phyloP scores from a whole-genome alignment of 1,140 invertebrate species.

The Myzus persicae region DNA sequence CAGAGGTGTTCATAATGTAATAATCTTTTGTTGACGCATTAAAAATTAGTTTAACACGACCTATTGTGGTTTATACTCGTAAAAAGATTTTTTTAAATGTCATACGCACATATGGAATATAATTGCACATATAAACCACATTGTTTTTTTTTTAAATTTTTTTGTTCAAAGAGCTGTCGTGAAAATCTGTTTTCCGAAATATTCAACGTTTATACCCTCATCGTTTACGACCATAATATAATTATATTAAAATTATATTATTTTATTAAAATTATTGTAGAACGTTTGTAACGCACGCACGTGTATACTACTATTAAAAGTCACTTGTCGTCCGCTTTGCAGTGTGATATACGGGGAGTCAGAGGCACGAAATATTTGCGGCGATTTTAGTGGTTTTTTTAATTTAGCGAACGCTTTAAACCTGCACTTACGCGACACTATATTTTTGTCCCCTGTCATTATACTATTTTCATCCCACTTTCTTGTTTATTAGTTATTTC shows the following conservation, averaged over 20 bases:
- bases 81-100: neutral
- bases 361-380: neutral
- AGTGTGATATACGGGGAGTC: neutral
- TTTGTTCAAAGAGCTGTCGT: neutral
- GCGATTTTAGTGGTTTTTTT: neutral
- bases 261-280: neutral
- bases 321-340: neutral
- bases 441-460: neutral
- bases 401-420: neutral
- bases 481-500: neutral
- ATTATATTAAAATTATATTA: neutral
- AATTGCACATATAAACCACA: neutral
- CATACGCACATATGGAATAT: neutral
- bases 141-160: neutral
- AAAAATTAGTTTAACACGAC: neutral
- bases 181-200: neutral
- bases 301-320: neutral
- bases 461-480: neutral
- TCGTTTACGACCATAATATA: conserved; percentile 6
- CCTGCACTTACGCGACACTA: neutral
- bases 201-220: neutral
- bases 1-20: no score
- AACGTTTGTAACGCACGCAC: neutral
- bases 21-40: no score
- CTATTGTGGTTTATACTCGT: neutral